phyloP scores from a whole-genome alignment of 1,140 invertebrate genomes.

The Lordiphosa stackelbergi region DNA sequence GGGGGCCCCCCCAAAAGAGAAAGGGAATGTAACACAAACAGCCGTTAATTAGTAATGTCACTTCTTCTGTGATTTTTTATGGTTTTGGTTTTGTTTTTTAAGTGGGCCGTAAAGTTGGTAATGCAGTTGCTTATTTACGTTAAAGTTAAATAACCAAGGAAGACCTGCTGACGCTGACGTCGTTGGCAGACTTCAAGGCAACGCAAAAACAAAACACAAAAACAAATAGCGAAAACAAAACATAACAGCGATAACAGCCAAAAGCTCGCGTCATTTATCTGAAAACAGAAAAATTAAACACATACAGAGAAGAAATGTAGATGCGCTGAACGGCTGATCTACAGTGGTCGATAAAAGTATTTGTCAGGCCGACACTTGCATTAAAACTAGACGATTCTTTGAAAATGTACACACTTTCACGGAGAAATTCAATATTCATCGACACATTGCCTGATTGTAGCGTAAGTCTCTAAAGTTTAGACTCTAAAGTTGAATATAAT shows the following conservation, averaged over 20 bases:
- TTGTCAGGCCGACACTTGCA: too few species aligned
- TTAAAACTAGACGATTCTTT: too few species aligned
- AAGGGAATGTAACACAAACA: conserved; percentile 1
- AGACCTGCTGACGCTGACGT: background rate
- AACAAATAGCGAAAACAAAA: conserved; percentile 10
- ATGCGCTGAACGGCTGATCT: conserved; percentile 30
- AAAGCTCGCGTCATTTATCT: conserved; percentile 5
- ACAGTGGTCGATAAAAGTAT: background rate
- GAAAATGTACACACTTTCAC: too few species aligned
- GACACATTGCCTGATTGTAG: too few species aligned
- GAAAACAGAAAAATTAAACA: background rate
- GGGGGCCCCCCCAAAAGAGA: conserved; percentile 17
- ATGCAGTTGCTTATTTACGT: conserved; percentile 18
- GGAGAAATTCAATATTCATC: too few species aligned
- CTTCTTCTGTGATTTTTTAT: conserved; percentile 14
- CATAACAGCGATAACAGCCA: conserved; percentile 8
- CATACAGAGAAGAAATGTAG: background rate
- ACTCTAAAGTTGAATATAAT: too few species aligned
- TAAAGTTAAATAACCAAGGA: conserved; percentile 6
- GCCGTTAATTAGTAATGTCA: conserved; percentile 31
- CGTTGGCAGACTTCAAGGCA: conserved; percentile 12
- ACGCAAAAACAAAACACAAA: conserved; percentile 11
- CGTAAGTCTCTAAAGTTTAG: too few species aligned
- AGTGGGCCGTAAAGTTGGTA: background rate
- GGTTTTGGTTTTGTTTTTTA: conserved; percentile 20